Percentiles rank a stretch among this genome's conserved stretches.
These are phyloP conservation scores for Apodemia hepburni DNA, from an alignment of 2,888 invertebrate species.

Conservation along the genomic window DNA sequence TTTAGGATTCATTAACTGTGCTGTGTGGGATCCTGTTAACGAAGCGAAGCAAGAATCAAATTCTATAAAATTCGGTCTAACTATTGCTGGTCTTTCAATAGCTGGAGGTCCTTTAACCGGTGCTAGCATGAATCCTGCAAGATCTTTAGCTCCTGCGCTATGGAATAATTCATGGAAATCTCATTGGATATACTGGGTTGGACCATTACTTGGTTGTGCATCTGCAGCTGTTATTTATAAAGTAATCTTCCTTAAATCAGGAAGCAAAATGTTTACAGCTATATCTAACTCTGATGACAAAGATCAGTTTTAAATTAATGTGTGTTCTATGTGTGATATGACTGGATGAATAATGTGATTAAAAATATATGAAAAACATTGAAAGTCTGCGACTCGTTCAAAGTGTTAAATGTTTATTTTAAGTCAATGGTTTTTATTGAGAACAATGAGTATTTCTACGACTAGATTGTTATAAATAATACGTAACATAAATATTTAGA, in stretches of 20 bases:
- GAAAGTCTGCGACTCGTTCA: too few relatives aligned
- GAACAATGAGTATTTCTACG: too few relatives aligned
- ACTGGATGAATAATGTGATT: neutral
- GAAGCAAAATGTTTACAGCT: conserved; percentile 26
- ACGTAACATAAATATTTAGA: too few relatives aligned
- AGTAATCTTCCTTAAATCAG: conserved; percentile 40
- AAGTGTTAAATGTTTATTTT: too few relatives aligned
- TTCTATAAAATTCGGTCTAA: conserved; percentile 84
- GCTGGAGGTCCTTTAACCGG: conserved; percentile 85
- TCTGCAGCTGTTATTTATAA: conserved; percentile 52
- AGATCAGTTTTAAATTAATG: neutral
- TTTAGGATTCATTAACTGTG: conserved; percentile 83
- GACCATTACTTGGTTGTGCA: conserved; percentile 67
- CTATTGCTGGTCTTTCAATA: conserved; percentile 82
- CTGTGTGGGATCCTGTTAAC: conserved; percentile 86
- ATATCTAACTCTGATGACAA: neutral
- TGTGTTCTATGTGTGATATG: neutral
- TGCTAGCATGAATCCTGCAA: conserved; percentile 86
- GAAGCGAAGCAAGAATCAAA: conserved; percentile 82
- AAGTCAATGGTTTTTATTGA: too few relatives aligned
- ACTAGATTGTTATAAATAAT: too few relatives aligned
- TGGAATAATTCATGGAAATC: conserved; percentile 82
- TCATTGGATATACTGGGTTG: conserved; percentile 88
- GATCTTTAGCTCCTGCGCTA: conserved; percentile 86
- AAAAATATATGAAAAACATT: too few relatives aligned